Conservation (phyloP, 2,113 vertebrate genomes). For the Carettochelys insculpta region DNA sequence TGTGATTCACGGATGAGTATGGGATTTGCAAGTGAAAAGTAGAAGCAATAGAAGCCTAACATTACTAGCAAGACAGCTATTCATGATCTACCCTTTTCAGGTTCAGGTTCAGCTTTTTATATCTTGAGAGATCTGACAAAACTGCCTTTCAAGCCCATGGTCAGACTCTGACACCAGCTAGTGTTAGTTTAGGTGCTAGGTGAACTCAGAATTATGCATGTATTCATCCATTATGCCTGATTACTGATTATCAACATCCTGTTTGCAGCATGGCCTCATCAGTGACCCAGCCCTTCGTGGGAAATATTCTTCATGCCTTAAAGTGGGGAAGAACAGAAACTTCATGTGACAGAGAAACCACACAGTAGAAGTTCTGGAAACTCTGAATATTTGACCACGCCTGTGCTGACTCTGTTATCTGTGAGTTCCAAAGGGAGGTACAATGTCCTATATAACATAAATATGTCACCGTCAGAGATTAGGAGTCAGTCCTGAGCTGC, state of each 20-base stretch:
- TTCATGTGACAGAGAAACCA: neutral
- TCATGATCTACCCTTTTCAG: neutral
- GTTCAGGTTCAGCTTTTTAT: neutral
- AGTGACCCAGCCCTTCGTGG: neutral
- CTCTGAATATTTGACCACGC: neutral
- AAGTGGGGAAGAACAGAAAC: neutral
- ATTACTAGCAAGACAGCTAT: neutral
- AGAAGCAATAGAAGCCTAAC: neutral
- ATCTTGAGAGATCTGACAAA: neutral
- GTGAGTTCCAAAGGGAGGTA: fast-evolving
- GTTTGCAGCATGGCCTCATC: neutral
- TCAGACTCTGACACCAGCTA: neutral
- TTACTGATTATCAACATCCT: neutral
- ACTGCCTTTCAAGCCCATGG: neutral
- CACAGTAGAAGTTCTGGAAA: neutral
- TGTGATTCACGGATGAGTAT: neutral
- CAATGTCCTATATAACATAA: neutral
- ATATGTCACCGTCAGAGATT: neutral
- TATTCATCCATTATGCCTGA: neutral
- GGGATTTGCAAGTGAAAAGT: neutral
- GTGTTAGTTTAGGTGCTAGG: neutral
- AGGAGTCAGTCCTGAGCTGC: neutral
- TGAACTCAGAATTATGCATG: neutral
- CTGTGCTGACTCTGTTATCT: too few relatives aligned
- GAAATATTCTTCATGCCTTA: neutral